Evolutionary conservation across 2,888 invertebrate species (phyloP).

Genomic region (Parnassius orleans): DNA sequence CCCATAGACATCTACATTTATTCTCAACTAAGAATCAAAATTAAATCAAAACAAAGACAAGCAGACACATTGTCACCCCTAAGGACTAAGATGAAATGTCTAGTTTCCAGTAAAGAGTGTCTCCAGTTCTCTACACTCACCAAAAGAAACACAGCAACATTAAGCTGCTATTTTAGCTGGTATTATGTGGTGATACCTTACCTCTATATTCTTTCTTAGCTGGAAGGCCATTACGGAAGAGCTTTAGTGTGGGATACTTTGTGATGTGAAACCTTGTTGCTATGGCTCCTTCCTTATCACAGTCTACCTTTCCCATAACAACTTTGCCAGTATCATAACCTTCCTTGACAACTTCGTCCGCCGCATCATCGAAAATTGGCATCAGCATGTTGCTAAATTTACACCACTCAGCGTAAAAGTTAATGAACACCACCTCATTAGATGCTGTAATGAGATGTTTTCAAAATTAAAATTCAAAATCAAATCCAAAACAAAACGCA

Average conservation of each 20-base stretch:
- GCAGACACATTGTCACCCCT: too few species aligned
- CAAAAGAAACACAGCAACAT: too few species aligned
- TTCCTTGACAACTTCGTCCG: slow-evolving; percentile 89
- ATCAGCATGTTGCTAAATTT: slow-evolving; percentile 98
- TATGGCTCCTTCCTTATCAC: slow-evolving; percentile 94
- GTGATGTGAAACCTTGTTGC: slow-evolving; percentile 96
- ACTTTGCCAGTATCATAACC: slow-evolving; percentile 92
- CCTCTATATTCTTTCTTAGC: slow-evolving; percentile 95
- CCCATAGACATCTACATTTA: too few species aligned
- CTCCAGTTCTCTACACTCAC: too few species aligned
- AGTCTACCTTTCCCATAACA: slow-evolving; percentile 97
- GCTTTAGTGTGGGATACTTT: slow-evolving; percentile 98
- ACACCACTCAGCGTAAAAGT: slow-evolving; percentile 99
- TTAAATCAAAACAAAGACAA: too few species aligned
- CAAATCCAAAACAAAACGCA: slow-evolving; percentile 11
- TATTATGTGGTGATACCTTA: slow-evolving; percentile 41
- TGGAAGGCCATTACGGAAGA: slow-evolving; percentile 94
- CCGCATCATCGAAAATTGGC: slow-evolving; percentile 98
- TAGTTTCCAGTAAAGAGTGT: too few species aligned
- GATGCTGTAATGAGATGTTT: slow-evolving; percentile 83
- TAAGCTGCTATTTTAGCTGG: too few species aligned
- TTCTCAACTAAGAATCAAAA: too few species aligned
- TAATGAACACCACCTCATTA: slow-evolving; percentile 98
- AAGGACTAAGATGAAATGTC: too few species aligned
- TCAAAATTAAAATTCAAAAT: slow-evolving; percentile 12